Conservation (phyloP, 2,888 invertebrate genomes). For the Alloplasta piceator region DNA sequence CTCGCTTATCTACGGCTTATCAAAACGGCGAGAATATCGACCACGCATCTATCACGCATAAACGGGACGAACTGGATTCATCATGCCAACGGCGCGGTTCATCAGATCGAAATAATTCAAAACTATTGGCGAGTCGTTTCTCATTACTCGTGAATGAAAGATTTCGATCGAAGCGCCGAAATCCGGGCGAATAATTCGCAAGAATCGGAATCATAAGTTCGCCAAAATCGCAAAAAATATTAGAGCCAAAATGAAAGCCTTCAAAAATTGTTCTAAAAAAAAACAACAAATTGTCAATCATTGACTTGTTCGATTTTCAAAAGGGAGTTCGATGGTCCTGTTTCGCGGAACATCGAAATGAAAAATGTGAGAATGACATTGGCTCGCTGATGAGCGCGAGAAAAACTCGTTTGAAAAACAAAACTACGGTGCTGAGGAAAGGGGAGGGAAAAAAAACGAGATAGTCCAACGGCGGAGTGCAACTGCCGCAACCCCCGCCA, state of each 20-base stretch:
- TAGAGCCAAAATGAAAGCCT: too few species aligned
- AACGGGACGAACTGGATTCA: too few species aligned
- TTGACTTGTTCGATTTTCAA: too few species aligned
- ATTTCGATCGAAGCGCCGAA: too few species aligned
- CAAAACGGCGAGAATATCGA: conserved; percentile 43
- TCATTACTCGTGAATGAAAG: background rate
- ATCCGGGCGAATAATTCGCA: too few species aligned
- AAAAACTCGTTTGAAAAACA: conserved; percentile 36
- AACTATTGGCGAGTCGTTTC: background rate
- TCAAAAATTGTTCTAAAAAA: too few species aligned
- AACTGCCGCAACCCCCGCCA: background rate
- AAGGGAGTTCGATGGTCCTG: too few species aligned
- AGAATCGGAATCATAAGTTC: too few species aligned
- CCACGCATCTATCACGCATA: background rate
- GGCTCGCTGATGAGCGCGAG: conserved; percentile 10
- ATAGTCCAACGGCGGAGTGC: conserved; percentile 39
- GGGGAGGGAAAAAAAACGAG: conserved; percentile 59
- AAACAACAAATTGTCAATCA: background rate
- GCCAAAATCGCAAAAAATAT: too few species aligned
- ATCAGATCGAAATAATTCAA: conserved; percentile 12
- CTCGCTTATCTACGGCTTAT: conserved; percentile 55
- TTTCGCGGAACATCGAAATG: too few species aligned
- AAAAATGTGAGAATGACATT: conserved; percentile 1
- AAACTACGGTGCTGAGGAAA: conserved; percentile 29
- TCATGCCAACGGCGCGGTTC: conserved; percentile 23